Evolutionary conservation across 2,797 vertebrate genomes (phyloP).

Genomic region (Leucoraja ocellata): DNA sequence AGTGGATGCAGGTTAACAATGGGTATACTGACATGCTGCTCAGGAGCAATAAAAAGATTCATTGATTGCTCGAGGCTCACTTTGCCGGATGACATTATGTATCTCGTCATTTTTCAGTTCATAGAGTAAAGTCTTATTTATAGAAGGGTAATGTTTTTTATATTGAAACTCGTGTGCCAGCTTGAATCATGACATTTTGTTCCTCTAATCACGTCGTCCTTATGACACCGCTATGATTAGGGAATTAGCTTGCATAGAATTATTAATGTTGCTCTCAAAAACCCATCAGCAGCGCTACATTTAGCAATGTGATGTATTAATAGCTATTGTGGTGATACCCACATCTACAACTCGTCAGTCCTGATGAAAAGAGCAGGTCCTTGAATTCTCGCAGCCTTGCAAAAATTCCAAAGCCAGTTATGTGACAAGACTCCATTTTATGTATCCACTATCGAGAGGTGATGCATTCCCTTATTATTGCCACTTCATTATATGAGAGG

Average conservation of each 20-base stretch:
- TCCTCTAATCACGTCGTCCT: not conserved
- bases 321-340: not conserved
- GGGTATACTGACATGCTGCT: not conserved
- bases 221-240: not conserved
- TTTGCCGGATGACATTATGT: not conserved
- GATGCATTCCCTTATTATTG: not conserved
- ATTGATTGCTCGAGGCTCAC: not conserved
- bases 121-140: not conserved
- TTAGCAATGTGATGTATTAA: not conserved
- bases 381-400: not conserved
- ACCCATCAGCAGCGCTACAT: not conserved
- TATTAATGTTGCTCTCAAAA: constrained; percentile 12
- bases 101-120: not conserved
- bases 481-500: not conserved
- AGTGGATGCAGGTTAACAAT: not conserved
- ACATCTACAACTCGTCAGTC: not conserved
- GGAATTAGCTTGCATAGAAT: not conserved
- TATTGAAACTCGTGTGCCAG: not conserved
- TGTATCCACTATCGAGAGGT: not conserved
- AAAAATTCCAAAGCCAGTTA: not conserved
- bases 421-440: not conserved
- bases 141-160: not conserved
- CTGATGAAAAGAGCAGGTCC: not conserved
- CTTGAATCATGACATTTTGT: not conserved
- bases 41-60: not conserved